Evolutionary conservation across 2,888 invertebrate species (phyloP), one percentile per base, ranked within the genome.

Genomic region (Lysandra coridon): DNA sequence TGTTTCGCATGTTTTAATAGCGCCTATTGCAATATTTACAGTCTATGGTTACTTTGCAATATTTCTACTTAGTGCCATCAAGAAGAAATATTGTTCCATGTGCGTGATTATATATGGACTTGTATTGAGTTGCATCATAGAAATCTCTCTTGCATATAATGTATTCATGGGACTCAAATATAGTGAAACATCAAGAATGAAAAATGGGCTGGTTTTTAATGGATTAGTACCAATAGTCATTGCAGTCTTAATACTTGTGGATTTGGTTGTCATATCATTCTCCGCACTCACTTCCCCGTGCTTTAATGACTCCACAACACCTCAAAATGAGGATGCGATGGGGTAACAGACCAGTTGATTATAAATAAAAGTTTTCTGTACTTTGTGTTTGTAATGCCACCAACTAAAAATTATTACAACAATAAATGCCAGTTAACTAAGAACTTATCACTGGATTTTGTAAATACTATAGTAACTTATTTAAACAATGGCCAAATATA

Each of bases 141-240:
- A 93, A 37, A 85, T 86, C 23, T 83, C 82, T 57, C 80, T 90
- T 37, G 86, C 90, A 12, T 84, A 88, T 57, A 79, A 84, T 2
- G 87, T 90, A 6, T 90, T 91, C 75, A 85, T 82, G 73, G 87
- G 87, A 33, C 84, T 90, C 5, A 83, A 81, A 69, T 17, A 76
- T 33, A 6, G 6, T 12, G 23, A 33, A 53, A 30, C 23, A 6
- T 30, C 49, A 57, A 57, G 30, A 4, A 17, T 10, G 14, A 49
- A 33, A 14, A 49, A 57, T 53, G 30, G 2, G 14, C 53, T 76
- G 14, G 84, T 89, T 12, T 80, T 93, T 37, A 90, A 92, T 83
- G 92, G 89, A 30, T 82, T 93, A 14, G 81, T 93, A 7, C 92
- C 93, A 4, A 86, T 92, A 85, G 83, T 92, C 2, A 87, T 85